Evolutionary conservation across 2,113 vertebrate species (phyloP), one percentile per base, ranked within the genome.

Genomic region (Diphyllodes magnificus): DNA sequence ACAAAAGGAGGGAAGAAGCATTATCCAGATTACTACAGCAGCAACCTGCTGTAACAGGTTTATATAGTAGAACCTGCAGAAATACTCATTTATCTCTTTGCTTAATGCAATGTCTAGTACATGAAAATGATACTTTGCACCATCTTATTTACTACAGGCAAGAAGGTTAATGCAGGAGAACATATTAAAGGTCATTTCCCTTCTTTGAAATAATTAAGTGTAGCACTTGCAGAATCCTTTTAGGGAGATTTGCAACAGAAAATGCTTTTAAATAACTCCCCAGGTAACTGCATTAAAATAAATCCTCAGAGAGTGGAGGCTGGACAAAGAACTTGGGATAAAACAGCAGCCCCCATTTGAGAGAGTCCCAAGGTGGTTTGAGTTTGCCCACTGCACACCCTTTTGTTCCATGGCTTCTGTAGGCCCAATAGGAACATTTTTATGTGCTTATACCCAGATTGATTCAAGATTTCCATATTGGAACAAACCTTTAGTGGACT

Each of bases 201-300:
- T 91, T 92, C 84, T 94, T 86, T 76, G 54, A 88, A 95, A 94
- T 96, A 96, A 96, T 93, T 92, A 93, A 94, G 51, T 56, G 61
- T 53, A 90, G 54, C 82, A 86, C 63, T 87, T 91, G 57, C 73
- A 70, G 88, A 92, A 91, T 60, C 53, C 39, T 82, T 95, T 66
- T 37, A 50, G 85, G 81, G 81, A 84, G 88, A 94, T 88, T 35
- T 96, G 83, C 65, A 88, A 54, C 31, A 94, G 69, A 75, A 90
- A 91, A 64, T 80, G 47, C 37, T 82, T 89, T 94, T 91, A 92
- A 94, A 73, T 75, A 90, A 92, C 75, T 90, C 79, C 59, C 47
- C 40, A 64, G 37, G 78, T 86, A 94, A 92, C 85, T 65, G 50
- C 68, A 93, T 92, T 95, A 95, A 92, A 72, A 82, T 86, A 90